Conservation (phyloP, 2,113 vertebrate species). For the Strix aluco region DNA sequence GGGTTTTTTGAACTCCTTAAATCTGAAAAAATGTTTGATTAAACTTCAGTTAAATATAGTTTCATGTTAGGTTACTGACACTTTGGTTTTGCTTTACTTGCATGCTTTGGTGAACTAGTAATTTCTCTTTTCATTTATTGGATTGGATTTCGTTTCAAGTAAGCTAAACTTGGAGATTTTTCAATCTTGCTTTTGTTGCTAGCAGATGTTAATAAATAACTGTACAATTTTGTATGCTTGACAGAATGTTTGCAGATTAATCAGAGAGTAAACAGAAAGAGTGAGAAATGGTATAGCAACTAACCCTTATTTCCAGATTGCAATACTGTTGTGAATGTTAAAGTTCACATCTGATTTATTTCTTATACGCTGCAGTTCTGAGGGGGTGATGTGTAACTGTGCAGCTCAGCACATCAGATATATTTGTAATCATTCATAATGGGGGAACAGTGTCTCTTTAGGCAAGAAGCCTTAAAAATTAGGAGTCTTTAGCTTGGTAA, state of each 20-base stretch:
- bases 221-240: constrained; percentile 1
- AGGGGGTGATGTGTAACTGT: not conserved
- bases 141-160: constrained; percentile 13
- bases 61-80: not conserved
- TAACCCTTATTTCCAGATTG: not conserved
- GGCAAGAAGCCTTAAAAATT: not conserved
- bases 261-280: not conserved
- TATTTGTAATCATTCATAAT: not conserved
- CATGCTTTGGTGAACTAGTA: not conserved
- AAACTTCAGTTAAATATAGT: not conserved
- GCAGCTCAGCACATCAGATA: not conserved
- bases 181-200: constrained; percentile 11
- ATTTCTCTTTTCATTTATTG: not conserved
- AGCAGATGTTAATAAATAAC: constrained; percentile 64
- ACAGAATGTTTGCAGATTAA: constrained; percentile 13
- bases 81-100: not conserved
- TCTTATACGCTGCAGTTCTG: not conserved
- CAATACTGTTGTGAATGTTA: not conserved
- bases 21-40: not conserved
- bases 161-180: constrained; percentile 36
- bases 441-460: not conserved
- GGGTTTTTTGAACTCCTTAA: not conserved
- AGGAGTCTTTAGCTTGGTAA: not conserved
- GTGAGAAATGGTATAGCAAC: not conserved
- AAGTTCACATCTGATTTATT: not conserved